phyloP scores from a whole-genome alignment of 2,888 invertebrate genomes.

The Tetranychus piercei region DNA sequence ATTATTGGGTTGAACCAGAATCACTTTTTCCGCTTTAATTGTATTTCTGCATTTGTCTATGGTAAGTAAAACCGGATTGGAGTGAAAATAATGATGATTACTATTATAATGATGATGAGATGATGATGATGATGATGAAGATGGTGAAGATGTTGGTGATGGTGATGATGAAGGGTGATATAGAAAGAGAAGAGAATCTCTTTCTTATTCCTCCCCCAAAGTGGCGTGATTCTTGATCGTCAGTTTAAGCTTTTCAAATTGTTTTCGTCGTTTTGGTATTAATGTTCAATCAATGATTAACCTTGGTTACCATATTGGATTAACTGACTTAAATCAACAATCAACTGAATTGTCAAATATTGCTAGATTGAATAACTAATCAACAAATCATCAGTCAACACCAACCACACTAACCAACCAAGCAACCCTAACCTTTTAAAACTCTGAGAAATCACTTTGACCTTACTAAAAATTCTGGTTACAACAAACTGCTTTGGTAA shows the following conservation, averaged over 20 bases:
- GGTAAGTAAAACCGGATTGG: neutral
- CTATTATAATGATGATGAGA: neutral
- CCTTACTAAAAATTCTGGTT: no score
- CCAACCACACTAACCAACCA: no score
- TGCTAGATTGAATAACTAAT: neutral
- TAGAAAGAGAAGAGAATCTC: neutral
- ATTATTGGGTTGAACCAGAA: neutral
- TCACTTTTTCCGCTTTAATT: neutral
- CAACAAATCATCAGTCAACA: neutral
- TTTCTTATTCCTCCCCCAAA: neutral
- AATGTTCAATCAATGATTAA: neutral
- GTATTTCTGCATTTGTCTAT: neutral
- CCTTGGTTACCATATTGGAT: neutral
- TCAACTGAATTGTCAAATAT: neutral
- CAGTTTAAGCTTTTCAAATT: neutral
- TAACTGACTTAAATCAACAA: neutral
- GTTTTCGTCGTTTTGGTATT: neutral
- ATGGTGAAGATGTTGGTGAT: neutral
- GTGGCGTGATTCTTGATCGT: constrained; percentile 1
- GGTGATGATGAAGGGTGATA: neutral
- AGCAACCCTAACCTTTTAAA: no score
- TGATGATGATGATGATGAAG: neutral
- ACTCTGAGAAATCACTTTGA: no score
- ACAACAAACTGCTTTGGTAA: no score
- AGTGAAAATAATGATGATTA: neutral